These are phyloP conservation scores for Bombylius discolor DNA, from an alignment of 2,888 invertebrate genomes.

Conservation along the genomic window DNA sequence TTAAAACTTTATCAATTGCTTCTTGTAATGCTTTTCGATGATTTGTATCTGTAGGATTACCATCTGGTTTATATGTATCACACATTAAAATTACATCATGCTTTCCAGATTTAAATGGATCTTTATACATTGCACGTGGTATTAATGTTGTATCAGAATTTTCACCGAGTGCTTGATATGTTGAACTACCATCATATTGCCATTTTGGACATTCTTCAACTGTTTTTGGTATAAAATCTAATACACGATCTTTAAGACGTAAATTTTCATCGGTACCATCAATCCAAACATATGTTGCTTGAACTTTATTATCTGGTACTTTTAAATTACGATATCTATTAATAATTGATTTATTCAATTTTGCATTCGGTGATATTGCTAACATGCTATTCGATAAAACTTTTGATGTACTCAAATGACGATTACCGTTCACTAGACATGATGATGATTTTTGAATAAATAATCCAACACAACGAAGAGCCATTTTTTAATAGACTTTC, in stretches of 20 bases:
- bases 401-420: conserved; percentile 16
- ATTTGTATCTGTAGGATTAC: conserved; percentile 37
- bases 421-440: background rate
- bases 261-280: conserved; percentile 60
- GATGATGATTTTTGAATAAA: conserved; percentile 25
- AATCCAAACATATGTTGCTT: conserved; percentile 62
- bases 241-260: conserved; percentile 55
- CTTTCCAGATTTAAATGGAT: conserved; percentile 60
- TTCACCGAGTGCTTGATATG: conserved; percentile 48
- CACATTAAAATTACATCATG: conserved; percentile 62
- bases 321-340: conserved; percentile 56
- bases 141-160: conserved; percentile 63
- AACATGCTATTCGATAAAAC: conserved; percentile 14
- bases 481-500: no score
- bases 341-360: conserved; percentile 58
- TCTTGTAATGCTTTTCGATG: conserved; percentile 39
- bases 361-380: conserved; percentile 63
- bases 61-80: conserved; percentile 56
- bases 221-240: conserved; percentile 49
- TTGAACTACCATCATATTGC: conserved; percentile 65
- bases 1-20: conserved; percentile 42
- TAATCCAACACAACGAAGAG: conserved; percentile 31
- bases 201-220: conserved; percentile 55
- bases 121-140: conserved; percentile 65
- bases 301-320: conserved; percentile 41